Base-by-base conservation (phyloP, 2,888 invertebrate genomes). In the Lithophane socia region DNA sequence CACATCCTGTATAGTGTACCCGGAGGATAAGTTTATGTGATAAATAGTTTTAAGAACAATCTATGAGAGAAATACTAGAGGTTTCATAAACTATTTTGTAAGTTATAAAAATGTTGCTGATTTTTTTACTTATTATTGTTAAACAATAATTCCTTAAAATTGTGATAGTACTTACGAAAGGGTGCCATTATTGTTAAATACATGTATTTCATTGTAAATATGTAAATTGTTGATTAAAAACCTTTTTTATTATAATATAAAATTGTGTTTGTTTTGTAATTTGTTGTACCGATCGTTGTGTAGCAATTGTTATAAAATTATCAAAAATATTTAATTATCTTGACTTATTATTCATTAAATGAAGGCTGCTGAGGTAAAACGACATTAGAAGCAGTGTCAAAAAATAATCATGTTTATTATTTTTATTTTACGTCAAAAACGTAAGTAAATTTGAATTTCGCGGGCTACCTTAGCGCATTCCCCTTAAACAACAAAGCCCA, bases 161-260 rank as follows among this genome's bases (percentile, higher is more conserved):
- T 80, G 75, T 86, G 73, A 78, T 77, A 80, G 3, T 64, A 37
- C 5, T 5, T 37, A 54, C 12, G 5, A 60, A 42, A 29, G 13
- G 18, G 37, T 70, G 60, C 56, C 47, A 56, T 80, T 69, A 52
- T 73, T 81, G 49, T 85, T 66, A 69, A 68, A 56, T 71, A 37
- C 4, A 58, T 75, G 37, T 79, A 24, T 71, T 21, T 66, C 7
- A 74, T 75, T 86, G 78, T 84, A 75, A 70, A 84, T 54, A 73
- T 86, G 74, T 83, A 83, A 56, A 83, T 79, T 75, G 75, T 84
- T 84, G 2, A 86, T 73, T 86, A 82, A 79, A 85, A 75, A 1
- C 12, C 3, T 58, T 72, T 74, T 82, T 66, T 49, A 65, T 58
- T 63, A 16, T 69, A 16, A 18, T 0, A 16, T 52, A 29, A 7